A percentile compares a stretch with the other conserved stretches of the same genome.
phyloP scores from a whole-genome alignment of 1,140 invertebrate species.

The Neodiprion pinetum region DNA sequence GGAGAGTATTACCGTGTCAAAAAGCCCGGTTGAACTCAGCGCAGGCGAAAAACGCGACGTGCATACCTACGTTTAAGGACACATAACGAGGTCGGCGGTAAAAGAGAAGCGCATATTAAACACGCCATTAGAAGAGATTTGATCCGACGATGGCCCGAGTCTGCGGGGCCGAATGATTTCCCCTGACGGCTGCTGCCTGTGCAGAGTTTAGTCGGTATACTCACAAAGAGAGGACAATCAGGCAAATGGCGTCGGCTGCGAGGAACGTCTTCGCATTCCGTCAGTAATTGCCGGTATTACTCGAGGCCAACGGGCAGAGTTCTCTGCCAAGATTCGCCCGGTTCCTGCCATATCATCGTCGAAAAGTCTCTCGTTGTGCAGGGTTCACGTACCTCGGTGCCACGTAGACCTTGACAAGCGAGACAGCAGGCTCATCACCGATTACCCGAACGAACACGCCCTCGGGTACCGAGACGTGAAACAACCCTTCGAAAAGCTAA shows the following conservation, averaged over 20 bases:
- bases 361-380: slow-evolving; percentile 11
- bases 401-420: slow-evolving; percentile 14
- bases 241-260: neutral
- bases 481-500: too few species aligned
- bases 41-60: neutral
- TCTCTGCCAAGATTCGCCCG: too few species aligned
- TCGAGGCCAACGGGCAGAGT: neutral
- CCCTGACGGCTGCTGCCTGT: neutral
- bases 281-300: slow-evolving; percentile 1
- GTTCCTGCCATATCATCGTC: slow-evolving; percentile 36
- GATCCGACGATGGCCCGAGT: neutral
- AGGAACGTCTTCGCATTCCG: neutral
- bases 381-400: slow-evolving; percentile 17
- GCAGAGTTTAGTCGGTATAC: neutral
- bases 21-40: neutral
- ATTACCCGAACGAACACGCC: too few species aligned
- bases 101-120: neutral
- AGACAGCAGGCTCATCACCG: neutral
- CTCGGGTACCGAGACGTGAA: too few species aligned
- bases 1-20: too few species aligned
- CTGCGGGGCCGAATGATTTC: neutral
- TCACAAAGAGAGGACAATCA: neutral
- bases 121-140: slow-evolving; percentile 2
- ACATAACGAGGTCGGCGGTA: neutral
- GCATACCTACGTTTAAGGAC: neutral